A percentile compares a stretch with the other conserved stretches of the same genome.
Evolutionary conservation across 2,797 vertebrate species (phyloP).

Genomic region (Mus minutoides): DNA sequence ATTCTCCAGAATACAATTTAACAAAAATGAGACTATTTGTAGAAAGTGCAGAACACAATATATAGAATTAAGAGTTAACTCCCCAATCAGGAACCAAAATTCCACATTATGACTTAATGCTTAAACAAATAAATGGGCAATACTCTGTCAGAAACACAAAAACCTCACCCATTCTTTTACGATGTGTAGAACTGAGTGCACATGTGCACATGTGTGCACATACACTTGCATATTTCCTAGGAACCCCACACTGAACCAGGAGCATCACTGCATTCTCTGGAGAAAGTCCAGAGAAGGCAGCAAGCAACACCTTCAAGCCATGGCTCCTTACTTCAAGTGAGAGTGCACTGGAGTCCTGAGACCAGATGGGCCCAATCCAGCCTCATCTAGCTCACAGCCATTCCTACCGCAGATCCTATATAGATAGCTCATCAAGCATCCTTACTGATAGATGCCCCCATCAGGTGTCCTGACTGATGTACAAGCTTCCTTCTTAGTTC

Average conservation of each 20-base stretch:
- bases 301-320: neutral
- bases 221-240: neutral
- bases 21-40: neutral
- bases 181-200: slow-evolving; percentile 26
- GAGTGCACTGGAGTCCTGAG: neutral
- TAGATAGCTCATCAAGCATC: neutral
- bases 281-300: slow-evolving; percentile 54
- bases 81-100: neutral
- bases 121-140: neutral
- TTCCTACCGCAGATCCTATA: neutral
- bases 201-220: neutral
- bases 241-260: neutral
- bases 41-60: neutral
- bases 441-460: neutral
- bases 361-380: neutral
- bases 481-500: neutral
- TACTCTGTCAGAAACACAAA: neutral
- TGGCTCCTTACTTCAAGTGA: neutral
- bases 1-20: slow-evolving; percentile 7
- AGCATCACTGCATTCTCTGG: slow-evolving; percentile 31
- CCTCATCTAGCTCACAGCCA: neutral
- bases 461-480: neutral
- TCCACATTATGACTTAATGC: neutral
- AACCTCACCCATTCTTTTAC: neutral
- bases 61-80: neutral